Evolutionary conservation across 1,140 invertebrate species (phyloP).

Genomic region (Dinoponera quadriceps): DNA sequence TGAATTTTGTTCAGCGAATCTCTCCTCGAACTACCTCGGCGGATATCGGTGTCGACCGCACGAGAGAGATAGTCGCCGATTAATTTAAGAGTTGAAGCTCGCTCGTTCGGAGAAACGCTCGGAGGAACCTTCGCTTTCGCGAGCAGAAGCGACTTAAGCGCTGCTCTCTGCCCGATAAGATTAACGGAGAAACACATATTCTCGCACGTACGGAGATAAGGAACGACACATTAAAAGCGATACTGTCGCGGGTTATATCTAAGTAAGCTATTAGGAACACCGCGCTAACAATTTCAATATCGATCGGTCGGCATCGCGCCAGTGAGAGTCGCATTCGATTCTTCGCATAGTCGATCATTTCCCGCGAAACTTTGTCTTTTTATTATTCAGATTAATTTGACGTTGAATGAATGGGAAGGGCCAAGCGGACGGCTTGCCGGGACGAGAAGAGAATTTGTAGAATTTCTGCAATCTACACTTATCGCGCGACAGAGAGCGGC

Average conservation of each 20-base stretch:
- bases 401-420: no score
- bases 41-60: no score
- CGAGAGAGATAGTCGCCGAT: background rate
- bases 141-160: background rate
- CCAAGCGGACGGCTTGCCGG: no score
- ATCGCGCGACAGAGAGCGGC: background rate
- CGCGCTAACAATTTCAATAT: background rate
- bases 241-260: background rate
- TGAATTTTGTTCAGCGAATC: background rate
- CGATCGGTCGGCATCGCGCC: no score
- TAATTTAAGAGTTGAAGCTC: background rate
- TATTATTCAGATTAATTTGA: no score
- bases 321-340: no score
- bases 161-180: slow-evolving; percentile 36
- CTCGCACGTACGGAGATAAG: slow-evolving; percentile 19
- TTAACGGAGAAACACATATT: slow-evolving; percentile 22
- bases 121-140: background rate
- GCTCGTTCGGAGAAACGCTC: background rate
- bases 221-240: background rate
- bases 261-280: background rate
- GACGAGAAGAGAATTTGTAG: background rate
- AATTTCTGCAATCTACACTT: background rate
- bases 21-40: no score
- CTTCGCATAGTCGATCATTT: no score
- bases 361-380: no score